Evolutionary conservation across 2,888 invertebrate species (phyloP), one percentile per base, ranked within the genome.

Genomic region (Stenodema calcarata): DNA sequence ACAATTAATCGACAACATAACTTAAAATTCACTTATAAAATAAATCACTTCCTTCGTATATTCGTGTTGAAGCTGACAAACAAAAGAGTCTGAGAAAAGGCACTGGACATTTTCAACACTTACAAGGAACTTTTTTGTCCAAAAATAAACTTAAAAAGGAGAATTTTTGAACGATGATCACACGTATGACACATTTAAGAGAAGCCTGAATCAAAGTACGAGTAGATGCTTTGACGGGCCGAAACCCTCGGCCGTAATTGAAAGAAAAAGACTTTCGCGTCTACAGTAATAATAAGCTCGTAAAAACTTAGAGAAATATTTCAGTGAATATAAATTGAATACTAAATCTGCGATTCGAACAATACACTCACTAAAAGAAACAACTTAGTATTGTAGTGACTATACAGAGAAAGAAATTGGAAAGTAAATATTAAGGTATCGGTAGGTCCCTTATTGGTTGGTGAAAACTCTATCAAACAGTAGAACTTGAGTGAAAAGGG

Each of bases 71-170:
- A 73, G 73, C 30, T 35, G 41, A 44, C n/a, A 78, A 47, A 78
- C 42, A 54, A 80, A 50, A 47, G 41, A 27, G 54, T 47, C 50
- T 54, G 80, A 80, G 80, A 54, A 82, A 82, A 82, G 82, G 82
- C 82, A 82, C 82, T 81, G 81, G 62, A 81, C 81, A 54, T 28
- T 80, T 80, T 54, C 50, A 80, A 78, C 50, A 54, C 80, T 78
- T 78, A 44, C 78, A 78, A 78, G 41, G 73, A 41, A 73, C 30
- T 41, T 73, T 30, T 35, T 41, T 30, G 30, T 28, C 73, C 4
- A 27, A 18, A 41, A 73, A 35, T 35, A 30, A 30, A 73, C 0
- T 41, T 18, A 35, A 35, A 1, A 73, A 62, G 23, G 1, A 9
- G 23, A 62, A 23, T 62, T 62, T 18, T 62, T 23, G 62, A 62